Evolutionary conservation across 2,888 invertebrate genomes (phyloP).

Genomic region (Rhimphoctona megacephalus): DNA sequence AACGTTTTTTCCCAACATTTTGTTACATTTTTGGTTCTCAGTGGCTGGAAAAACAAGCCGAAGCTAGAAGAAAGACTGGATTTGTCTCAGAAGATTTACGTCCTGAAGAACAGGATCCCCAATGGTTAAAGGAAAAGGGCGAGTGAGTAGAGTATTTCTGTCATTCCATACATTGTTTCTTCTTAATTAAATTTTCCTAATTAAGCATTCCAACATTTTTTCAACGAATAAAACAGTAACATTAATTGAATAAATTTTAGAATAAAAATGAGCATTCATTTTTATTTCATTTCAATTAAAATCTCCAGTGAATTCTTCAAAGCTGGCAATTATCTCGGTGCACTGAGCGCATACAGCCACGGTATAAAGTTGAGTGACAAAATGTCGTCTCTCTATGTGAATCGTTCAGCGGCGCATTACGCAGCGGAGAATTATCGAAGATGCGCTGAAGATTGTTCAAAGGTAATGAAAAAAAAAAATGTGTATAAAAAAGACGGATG

Average conservation of each 20-base stretch:
- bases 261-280: not conserved
- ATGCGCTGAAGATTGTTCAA: slow-evolving; percentile 87
- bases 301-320: slow-evolving; percentile 89
- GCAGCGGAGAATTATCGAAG: slow-evolving; percentile 91
- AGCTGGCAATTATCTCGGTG: slow-evolving; percentile 91
- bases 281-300: not conserved
- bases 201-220: not conserved
- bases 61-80: slow-evolving; percentile 89
- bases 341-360: slow-evolving; percentile 93
- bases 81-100: slow-evolving; percentile 90
- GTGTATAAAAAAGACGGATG: slow-evolving; percentile 77
- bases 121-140: slow-evolving; percentile 93
- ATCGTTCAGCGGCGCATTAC: slow-evolving; percentile 93
- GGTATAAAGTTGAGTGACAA: slow-evolving; percentile 91
- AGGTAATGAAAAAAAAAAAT: slow-evolving; percentile 81
- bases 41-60: slow-evolving; percentile 92
- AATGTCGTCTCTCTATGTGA: slow-evolving; percentile 90
- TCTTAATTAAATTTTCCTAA: not conserved
- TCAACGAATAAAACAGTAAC: not conserved
- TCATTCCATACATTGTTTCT: not conserved
- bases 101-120: slow-evolving; percentile 93
- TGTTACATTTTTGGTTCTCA: slow-evolving; percentile 71
- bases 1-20: not conserved
- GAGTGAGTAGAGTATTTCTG: slow-evolving; percentile 85
- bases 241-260: not conserved